Evolutionary conservation across 2,888 invertebrate genomes (phyloP), one percentile per base, ranked within the genome.

Genomic region (Proisotoma minuta): DNA sequence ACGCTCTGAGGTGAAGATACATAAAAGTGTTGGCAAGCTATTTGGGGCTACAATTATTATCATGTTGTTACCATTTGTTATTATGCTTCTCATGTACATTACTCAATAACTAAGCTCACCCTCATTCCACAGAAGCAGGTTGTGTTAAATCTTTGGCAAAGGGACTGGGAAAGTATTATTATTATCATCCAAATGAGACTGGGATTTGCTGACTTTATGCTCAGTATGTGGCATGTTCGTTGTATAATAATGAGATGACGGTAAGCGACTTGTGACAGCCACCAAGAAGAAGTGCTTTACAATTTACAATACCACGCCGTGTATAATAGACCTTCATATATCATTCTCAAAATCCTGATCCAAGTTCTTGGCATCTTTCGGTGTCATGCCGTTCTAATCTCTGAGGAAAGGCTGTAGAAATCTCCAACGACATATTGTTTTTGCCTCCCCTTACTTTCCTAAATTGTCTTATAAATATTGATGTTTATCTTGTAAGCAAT

Each of bases 231-330:
- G 53, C 39, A 54, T 54, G 29, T 18, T 34, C 22, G 12, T 34
- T 10, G 29, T 28, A 52, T 28, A 52, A 34, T 54, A 54, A 54
- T 54, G 53, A 54, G 53, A 54, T 54, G 53, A 20, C 39, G 34
- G 39, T 54, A 22, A 22, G 29, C 20, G 29, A 3, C 3, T 39
- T 4, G 18, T 34, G 18, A 34, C 20, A 12, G 53, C 29, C 53
- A 54, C 5, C 53, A 18, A 54, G 39, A 18, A 54, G 39, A 34
- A 54, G 39, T 54, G 29, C 52, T 10, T 47, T n/a, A 47, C 20
- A 47, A 50, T 22, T 24, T 50, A 54, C 39, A 53, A 60, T 60
- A 48, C 60, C 60, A 56, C 60, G 56, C 43, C 60, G 48, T 34
- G n/a, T 27, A 56, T 43, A 43, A 43, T 43, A 43, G 43, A 34